phyloP scores from a whole-genome alignment of 2,113 vertebrate species.

The Romanogobio albipinnatus region DNA sequence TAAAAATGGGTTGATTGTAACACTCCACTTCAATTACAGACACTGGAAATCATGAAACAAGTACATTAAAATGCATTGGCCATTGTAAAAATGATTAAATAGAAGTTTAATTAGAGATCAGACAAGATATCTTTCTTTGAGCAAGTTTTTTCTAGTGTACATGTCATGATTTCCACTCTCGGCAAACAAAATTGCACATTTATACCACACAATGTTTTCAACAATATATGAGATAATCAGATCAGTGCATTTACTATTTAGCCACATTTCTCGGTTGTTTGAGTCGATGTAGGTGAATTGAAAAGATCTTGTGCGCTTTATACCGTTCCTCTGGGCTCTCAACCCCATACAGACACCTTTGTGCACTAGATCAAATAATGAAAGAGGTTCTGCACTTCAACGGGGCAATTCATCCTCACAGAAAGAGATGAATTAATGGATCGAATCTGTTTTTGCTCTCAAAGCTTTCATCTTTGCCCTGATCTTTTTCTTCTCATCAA shows the following conservation, averaged over 20 bases:
- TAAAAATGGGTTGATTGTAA: neutral
- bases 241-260: neutral
- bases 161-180: neutral
- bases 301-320: slow-evolving; percentile 20
- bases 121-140: neutral
- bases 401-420: slow-evolving; percentile 49
- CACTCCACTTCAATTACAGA: neutral
- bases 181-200: neutral
- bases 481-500: slow-evolving; percentile 30
- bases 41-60: neutral
- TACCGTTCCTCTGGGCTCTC: slow-evolving; percentile 4
- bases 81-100: neutral
- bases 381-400: slow-evolving; percentile 46
- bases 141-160: neutral
- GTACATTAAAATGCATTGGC: neutral
- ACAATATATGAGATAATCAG: neutral
- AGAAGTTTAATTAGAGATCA: neutral
- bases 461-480: slow-evolving; percentile 55
- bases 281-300: neutral
- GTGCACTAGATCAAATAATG: slow-evolving; percentile 53
- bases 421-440: slow-evolving; percentile 52
- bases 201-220: neutral
- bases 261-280: neutral
- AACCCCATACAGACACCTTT: slow-evolving; percentile 33
- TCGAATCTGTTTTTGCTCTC: slow-evolving; percentile 55